Conservation (phyloP, 2,888 invertebrate species). For the Trachelus iudaicus region DNA sequence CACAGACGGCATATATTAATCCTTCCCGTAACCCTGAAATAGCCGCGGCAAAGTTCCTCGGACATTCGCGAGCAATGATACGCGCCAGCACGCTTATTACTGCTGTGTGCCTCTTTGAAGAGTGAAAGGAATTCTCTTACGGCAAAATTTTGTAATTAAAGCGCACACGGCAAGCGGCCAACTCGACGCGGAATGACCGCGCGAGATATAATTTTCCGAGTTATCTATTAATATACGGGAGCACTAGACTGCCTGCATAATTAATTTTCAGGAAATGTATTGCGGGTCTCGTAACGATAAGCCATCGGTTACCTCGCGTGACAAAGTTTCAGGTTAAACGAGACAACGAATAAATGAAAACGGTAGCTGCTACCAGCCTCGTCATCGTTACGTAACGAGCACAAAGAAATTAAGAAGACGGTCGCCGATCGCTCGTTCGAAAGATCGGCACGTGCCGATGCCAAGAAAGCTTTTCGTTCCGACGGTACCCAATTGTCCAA, state of each 20-base stretch:
- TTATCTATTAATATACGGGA: not conserved
- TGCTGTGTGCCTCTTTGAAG: not conserved
- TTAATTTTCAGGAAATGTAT: not conserved
- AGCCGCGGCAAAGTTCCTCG: not conserved
- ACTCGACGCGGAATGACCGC: not conserved
- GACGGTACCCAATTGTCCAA: not conserved
- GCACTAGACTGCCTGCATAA: not conserved
- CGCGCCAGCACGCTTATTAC: not conserved
- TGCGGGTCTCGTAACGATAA: not conserved
- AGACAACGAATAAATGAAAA: not conserved
- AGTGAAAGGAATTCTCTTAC: not conserved
- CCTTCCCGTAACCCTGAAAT: slow-evolving; percentile 2
- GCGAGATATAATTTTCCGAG: not conserved
- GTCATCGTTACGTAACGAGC: not conserved
- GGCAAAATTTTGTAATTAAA: not conserved
- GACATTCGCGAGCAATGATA: not conserved
- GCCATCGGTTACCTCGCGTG: not conserved
- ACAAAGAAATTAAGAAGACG: not conserved
- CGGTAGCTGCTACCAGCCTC: not conserved
- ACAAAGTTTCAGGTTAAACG: not conserved
- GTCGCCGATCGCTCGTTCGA: not conserved
- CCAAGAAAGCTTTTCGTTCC: not conserved
- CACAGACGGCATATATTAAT: not conserved
- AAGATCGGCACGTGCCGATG: not conserved
- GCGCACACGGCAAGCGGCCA: not conserved